Percentiles rank a stretch among this genome's conserved stretches.
Evolutionary conservation across 2,888 invertebrate species (phyloP).

Genomic region (Oxystoma pomonae): DNA sequence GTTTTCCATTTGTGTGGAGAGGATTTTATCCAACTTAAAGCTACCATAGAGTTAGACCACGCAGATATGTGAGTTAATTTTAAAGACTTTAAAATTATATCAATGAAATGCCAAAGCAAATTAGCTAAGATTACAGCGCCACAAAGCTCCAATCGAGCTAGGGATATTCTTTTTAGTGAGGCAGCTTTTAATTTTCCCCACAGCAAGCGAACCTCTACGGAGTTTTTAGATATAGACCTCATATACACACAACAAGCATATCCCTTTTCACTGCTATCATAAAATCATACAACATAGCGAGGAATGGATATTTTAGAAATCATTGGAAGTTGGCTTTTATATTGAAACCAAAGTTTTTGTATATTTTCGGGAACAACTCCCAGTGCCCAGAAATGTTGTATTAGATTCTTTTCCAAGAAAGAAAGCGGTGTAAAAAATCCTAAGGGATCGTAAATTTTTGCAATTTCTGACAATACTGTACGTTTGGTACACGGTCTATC

Average conservation of each 20-base stretch:
- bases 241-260: background rate
- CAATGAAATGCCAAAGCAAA: background rate
- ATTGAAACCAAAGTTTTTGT: background rate
- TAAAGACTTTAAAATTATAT: background rate
- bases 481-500: background rate
- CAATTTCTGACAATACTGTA: background rate
- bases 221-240: background rate
- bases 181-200: background rate
- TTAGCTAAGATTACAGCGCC: background rate
- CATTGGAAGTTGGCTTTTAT: too few relatives aligned
- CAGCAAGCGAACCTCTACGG: background rate
- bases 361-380: background rate
- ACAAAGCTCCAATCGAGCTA: background rate
- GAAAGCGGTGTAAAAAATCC: background rate
- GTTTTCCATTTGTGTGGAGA: background rate
- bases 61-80: background rate
- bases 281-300: background rate
- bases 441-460: background rate
- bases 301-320: background rate
- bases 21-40: background rate
- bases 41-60: too few relatives aligned
- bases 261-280: background rate
- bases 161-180: background rate
- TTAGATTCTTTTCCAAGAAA: too few relatives aligned
- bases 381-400: too few relatives aligned